Percentiles rank a stretch among this genome's conserved stretches.
These are phyloP conservation scores for Zeugodacus cucurbitae DNA, from an alignment of 1,140 invertebrate genomes.

Conservation along the genomic window DNA sequence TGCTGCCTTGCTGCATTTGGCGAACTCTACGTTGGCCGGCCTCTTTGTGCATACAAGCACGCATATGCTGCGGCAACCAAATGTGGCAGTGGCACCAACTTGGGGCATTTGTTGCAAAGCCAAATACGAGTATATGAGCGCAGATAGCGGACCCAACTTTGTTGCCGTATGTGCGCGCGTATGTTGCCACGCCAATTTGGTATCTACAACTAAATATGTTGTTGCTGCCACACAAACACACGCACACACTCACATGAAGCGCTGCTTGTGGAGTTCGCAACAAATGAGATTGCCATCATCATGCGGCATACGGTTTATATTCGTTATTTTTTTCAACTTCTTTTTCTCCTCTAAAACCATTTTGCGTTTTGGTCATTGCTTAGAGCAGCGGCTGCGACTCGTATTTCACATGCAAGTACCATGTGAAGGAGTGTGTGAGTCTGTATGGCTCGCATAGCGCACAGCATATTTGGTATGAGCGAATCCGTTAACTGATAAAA, in stretches of 20 bases:
- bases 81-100: slow-evolving; percentile 12
- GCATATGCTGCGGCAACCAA: neutral
- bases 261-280: neutral
- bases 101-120: slow-evolving; percentile 12
- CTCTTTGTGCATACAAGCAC: neutral
- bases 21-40: neutral
- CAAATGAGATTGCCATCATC: slow-evolving; percentile 29
- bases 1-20: too few species aligned
- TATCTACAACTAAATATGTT: neutral
- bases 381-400: neutral
- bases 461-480: slow-evolving; percentile 26
- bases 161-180: neutral
- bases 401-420: neutral
- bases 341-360: neutral
- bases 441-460: neutral
- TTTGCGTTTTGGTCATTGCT: slow-evolving; percentile 25
- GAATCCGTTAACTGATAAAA: slow-evolving; percentile 37
- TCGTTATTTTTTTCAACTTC: neutral
- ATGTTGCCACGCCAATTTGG: slow-evolving; percentile 36
- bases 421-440: neutral
- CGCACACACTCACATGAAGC: neutral
- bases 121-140: neutral
- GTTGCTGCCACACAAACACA: neutral
- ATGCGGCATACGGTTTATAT: neutral
- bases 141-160: neutral